Conservation (phyloP, 2,797 vertebrate species). For the Melanitta fusca region DNA sequence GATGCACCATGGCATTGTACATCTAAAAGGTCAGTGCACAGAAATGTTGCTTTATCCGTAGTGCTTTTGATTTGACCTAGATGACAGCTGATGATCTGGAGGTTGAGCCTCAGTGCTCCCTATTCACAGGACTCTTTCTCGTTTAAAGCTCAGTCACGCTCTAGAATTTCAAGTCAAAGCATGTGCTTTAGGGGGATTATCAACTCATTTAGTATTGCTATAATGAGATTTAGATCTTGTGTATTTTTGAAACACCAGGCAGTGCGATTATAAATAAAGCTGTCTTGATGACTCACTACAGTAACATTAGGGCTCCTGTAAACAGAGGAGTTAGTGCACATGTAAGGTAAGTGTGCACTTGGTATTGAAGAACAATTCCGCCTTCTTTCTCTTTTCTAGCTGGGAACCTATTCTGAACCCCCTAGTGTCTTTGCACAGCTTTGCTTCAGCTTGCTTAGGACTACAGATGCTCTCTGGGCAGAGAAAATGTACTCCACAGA, state of each 20-base stretch:
- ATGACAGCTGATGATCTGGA: neutral
- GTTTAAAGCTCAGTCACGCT: neutral
- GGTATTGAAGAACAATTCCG: neutral
- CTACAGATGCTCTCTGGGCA: neutral
- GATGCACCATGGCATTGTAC: neutral
- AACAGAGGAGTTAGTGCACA: neutral
- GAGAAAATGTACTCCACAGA: neutral
- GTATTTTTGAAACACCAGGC: slow-evolving; percentile 36
- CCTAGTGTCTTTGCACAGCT: neutral
- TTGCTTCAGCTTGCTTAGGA: neutral
- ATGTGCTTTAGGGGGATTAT: neutral
- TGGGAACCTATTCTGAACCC: neutral
- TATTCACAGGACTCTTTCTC: neutral
- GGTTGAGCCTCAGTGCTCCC: neutral
- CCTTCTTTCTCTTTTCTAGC: neutral
- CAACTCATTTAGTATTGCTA: neutral
- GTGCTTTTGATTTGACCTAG: neutral
- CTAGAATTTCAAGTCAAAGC: slow-evolving; percentile 18
- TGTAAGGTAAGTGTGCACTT: neutral
- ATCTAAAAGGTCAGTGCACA: neutral
- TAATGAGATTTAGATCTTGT: neutral
- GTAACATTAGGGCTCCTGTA: neutral
- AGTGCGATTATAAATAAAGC: neutral
- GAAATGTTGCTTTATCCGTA: neutral
- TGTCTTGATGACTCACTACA: neutral